Evolutionary conservation across 2,113 vertebrate species (phyloP).

Genomic region (Rattus rattus): DNA sequence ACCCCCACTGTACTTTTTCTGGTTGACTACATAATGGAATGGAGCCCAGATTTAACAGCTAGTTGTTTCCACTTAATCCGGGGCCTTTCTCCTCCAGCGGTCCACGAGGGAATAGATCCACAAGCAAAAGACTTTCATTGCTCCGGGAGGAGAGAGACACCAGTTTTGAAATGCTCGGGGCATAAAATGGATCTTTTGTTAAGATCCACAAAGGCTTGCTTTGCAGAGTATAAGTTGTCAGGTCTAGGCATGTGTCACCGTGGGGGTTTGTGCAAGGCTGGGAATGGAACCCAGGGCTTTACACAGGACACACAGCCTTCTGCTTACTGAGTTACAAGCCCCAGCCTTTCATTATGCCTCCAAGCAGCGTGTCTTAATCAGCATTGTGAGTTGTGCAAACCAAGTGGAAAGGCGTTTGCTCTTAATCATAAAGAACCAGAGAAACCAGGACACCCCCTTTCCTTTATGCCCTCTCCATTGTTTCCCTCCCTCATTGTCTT

Average conservation of each 20-base stretch:
- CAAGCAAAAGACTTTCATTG: not conserved
- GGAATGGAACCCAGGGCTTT: not conserved
- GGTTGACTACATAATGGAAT: constrained; percentile 3
- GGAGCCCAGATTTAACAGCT: not conserved
- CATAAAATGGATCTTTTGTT: constrained; percentile 38
- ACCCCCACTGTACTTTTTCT: not conserved
- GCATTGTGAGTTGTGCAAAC: not conserved
- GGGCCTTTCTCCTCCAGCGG: not conserved
- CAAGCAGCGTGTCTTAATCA: not conserved
- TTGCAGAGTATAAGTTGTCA: not conserved
- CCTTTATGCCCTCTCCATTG: fast-evolving
- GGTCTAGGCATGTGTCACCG: not conserved
- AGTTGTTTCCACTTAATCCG: constrained; percentile 21
- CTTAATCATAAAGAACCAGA: constrained; percentile 6
- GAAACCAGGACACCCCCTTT: not conserved
- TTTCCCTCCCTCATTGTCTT: not conserved
- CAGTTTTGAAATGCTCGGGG: constrained; percentile 25
- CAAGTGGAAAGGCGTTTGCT: not conserved
- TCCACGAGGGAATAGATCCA: not conserved
- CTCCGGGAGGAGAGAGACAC: constrained; percentile 11
- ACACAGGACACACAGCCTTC: not conserved
- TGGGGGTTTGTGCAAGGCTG: not conserved
- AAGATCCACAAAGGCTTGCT: not conserved
- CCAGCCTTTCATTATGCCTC: not conserved
- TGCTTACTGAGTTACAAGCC: not conserved